Percentiles rank a stretch among this genome's conserved stretches.
Evolutionary conservation across 2,797 vertebrate species (phyloP).

Genomic region (Anableps anableps): DNA sequence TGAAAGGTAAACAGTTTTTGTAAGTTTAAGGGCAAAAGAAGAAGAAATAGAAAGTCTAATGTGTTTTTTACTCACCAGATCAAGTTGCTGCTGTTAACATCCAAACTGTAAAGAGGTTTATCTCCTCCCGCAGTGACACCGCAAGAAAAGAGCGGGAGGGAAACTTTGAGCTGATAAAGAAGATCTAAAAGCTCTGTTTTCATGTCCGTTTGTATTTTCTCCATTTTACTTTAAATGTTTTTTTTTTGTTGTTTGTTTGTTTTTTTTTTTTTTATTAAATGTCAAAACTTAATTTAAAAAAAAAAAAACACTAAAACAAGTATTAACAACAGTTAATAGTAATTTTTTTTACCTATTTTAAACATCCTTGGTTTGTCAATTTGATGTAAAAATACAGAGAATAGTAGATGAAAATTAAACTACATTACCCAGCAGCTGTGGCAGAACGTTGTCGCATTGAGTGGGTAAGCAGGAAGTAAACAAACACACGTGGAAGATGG

Average conservation of each 20-base stretch:
- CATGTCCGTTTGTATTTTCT: neutral
- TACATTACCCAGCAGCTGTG: conserved; percentile 37
- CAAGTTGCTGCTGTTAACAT: conserved; percentile 29
- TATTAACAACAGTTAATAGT: neutral
- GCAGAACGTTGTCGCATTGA: neutral
- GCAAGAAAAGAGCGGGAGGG: conserved; percentile 69
- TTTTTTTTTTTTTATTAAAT: neutral
- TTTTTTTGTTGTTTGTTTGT: no score
- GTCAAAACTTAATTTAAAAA: neutral
- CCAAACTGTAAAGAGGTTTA: conserved; percentile 62
- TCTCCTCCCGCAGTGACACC: conserved; percentile 62
- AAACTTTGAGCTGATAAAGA: neutral
- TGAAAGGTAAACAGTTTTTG: neutral
- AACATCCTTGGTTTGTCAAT: no score
- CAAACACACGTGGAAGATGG: conserved; percentile 53
- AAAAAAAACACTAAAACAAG: neutral
- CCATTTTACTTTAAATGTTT: neutral
- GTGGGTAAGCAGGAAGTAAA: conserved; percentile 61
- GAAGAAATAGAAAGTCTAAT: neutral
- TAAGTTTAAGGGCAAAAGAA: neutral
- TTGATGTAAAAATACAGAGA: neutral
- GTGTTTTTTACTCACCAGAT: conserved; percentile 42
- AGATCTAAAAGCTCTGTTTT: neutral
- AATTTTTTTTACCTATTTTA: neutral
- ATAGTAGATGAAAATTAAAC: conserved; percentile 25